These are phyloP conservation scores for Troglohyphantes excavatus DNA, from an alignment of 2,888 invertebrate genomes.

Conservation along the genomic window DNA sequence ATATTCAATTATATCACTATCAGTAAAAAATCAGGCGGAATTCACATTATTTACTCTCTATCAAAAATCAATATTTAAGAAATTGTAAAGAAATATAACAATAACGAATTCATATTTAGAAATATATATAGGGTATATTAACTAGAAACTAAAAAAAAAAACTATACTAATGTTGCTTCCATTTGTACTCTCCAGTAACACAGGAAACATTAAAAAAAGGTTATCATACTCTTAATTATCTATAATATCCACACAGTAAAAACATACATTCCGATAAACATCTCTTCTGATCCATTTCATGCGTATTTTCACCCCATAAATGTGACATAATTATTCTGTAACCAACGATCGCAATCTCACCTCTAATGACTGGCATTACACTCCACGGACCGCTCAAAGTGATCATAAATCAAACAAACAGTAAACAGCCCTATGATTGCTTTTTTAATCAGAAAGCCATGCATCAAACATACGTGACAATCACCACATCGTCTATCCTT, in stretches of 20 bases:
- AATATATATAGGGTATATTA: too few species aligned
- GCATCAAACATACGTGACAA: constrained; percentile 64
- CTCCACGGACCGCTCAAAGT: neutral
- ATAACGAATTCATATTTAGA: too few species aligned
- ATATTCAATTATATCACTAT: too few species aligned
- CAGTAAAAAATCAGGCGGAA: too few species aligned
- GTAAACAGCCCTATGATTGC: neutral
- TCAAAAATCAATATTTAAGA: too few species aligned
- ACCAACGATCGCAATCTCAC: neutral
- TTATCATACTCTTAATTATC: neutral
- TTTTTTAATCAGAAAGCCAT: constrained; percentile 12
- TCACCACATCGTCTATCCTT: constrained; percentile 31
- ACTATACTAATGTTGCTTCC: too few species aligned
- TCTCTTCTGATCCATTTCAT: neutral
- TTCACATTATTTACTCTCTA: too few species aligned
- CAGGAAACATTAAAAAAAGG: neutral
- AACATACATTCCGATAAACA: neutral
- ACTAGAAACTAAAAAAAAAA: too few species aligned
- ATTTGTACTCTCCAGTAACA: too few species aligned
- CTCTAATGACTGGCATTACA: constrained; percentile 20
- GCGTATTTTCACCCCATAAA: constrained; percentile 8
- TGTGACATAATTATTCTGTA: neutral
- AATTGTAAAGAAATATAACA: too few species aligned
- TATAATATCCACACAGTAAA: neutral
- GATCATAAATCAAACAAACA: constrained; percentile 38